Evolutionary conservation across 2,888 invertebrate genomes (phyloP).

Genomic region (Aporophyla lueneburgensis): DNA sequence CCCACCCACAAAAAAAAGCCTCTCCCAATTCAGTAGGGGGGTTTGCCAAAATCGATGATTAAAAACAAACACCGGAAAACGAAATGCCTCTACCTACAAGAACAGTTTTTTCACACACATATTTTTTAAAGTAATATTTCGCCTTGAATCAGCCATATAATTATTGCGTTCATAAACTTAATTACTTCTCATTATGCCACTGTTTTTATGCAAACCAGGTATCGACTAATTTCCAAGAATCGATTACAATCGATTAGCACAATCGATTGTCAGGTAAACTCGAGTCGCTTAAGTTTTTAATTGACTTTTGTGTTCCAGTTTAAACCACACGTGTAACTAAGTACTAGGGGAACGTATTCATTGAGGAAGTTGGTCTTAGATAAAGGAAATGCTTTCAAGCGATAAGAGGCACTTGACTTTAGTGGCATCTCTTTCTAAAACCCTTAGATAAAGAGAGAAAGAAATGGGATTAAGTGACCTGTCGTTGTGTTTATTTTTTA

Average conservation of each 20-base stretch:
- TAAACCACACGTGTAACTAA: conserved; percentile 20
- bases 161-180: conserved; percentile 4
- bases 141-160: conserved; percentile 31
- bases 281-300: conserved; percentile 28
- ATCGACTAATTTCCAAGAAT: conserved; percentile 36
- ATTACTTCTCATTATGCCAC: neutral
- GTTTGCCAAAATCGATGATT: too few species aligned
- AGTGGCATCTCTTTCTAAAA: conserved; percentile 5
- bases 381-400: conserved; percentile 9
- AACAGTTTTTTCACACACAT: conserved; percentile 5
- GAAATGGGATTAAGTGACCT: neutral
- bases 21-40: too few species aligned
- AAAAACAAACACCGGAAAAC: conserved; percentile 12
- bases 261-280: conserved; percentile 49
- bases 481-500: neutral
- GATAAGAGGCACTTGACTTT: conserved; percentile 4
- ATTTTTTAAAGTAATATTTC: neutral
- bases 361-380: conserved; percentile 20
- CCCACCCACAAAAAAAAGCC: too few species aligned
- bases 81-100: neutral
- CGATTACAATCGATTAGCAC: conserved; percentile 30
- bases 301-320: conserved; percentile 21
- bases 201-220: conserved; percentile 13
- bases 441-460: neutral
- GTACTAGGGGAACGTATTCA: conserved; percentile 18